These are phyloP conservation scores for Ormyrus pomaceus DNA, from an alignment of 2,888 invertebrate genomes.

Conservation along the genomic window DNA sequence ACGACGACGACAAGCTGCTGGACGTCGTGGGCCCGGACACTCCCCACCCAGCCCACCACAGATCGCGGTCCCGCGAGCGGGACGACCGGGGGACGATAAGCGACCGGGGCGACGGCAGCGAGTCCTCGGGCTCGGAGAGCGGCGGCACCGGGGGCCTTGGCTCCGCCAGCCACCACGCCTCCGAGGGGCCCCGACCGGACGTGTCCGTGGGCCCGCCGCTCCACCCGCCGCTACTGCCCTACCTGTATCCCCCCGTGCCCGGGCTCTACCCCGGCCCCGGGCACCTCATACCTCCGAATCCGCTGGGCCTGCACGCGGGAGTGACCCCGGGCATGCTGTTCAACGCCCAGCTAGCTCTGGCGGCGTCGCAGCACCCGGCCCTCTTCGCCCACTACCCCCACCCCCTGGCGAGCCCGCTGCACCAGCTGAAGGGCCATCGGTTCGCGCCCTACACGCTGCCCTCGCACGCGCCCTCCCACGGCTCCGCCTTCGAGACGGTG, in stretches of 20 bases:
- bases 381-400: constrained; percentile 83
- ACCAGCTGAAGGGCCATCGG: constrained; percentile 85
- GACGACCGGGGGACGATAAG: constrained; percentile 61
- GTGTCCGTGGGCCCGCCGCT: constrained; percentile 96
- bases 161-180: constrained; percentile 73
- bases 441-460: constrained; percentile 94
- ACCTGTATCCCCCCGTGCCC: constrained; percentile 88
- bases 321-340: constrained; percentile 91
- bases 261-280: constrained; percentile 87
- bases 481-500: constrained; percentile 93
- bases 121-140: constrained; percentile 73
- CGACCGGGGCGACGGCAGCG: constrained; percentile 73
- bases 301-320: constrained; percentile 81
- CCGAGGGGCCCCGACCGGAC: constrained; percentile 88
- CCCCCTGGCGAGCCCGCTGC: constrained; percentile 83
- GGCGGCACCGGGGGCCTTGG: constrained; percentile 78
- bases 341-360: constrained; percentile 92
- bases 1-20: constrained; percentile 89
- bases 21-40: constrained; percentile 94
- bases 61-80: constrained; percentile 68
- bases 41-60: constrained; percentile 80
- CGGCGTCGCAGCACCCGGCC: constrained; percentile 88
- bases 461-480: constrained; percentile 82
- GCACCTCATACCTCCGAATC: constrained; percentile 83
- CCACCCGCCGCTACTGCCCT: constrained; percentile 93